Evolutionary conservation across 2,113 vertebrate species (phyloP).

Genomic region (Carassius auratus): DNA sequence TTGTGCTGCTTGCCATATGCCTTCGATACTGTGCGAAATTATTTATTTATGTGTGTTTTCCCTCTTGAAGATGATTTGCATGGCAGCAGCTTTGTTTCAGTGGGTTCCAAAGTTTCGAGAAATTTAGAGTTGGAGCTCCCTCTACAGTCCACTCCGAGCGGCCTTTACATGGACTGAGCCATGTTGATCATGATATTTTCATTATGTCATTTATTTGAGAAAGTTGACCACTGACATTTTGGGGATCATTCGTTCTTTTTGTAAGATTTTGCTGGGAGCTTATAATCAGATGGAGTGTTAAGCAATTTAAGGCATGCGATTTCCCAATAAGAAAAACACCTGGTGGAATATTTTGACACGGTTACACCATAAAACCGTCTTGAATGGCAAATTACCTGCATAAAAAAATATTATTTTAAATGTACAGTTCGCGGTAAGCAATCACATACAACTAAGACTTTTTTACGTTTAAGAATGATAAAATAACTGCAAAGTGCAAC

Average conservation of each 20-base stretch:
- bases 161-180: background rate
- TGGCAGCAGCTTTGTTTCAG: constrained; percentile 67
- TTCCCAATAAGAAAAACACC: background rate
- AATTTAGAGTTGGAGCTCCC: constrained; percentile 89
- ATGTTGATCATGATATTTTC: background rate
- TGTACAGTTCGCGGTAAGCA: background rate
- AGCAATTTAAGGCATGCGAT: background rate
- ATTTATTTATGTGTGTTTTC: constrained; percentile 74
- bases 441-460: background rate
- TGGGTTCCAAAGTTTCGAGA: constrained; percentile 71
- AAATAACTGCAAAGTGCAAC: background rate
- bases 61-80: constrained; percentile 72
- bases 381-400: background rate
- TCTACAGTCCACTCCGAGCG: constrained; percentile 80
- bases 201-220: background rate
- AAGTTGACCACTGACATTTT: background rate
- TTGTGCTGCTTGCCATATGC: constrained; percentile 74
- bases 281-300: background rate
- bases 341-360: background rate
- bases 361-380: background rate
- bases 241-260: background rate
- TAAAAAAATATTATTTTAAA: background rate
- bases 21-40: constrained; percentile 59
- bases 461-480: background rate
- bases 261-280: background rate